Evolutionary conservation across 1,140 invertebrate genomes (phyloP).

Genomic region (Bathynomus jamesi): DNA sequence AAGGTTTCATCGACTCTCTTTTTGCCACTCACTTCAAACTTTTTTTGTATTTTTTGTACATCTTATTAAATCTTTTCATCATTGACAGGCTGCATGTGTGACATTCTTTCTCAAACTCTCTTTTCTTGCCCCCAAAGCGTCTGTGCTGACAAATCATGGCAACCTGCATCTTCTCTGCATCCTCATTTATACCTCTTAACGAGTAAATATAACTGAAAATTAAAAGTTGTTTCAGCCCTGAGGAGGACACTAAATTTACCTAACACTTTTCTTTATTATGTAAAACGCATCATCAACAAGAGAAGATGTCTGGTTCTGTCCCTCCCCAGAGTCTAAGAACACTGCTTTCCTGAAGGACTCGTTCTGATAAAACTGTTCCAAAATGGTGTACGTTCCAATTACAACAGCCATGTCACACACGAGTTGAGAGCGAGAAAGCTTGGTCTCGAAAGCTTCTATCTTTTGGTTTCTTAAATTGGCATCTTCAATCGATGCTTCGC

Average conservation of each 20-base stretch:
- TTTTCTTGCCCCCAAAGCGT: too few relatives aligned
- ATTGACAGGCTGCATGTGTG: too few relatives aligned
- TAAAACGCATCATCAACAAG: constrained; percentile 98
- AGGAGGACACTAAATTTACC: constrained; percentile 53
- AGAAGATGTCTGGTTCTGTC: constrained; percentile 69
- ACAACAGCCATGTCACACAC: constrained; percentile 50
- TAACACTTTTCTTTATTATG: constrained; percentile 91
- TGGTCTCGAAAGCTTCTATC: constrained; percentile 55
- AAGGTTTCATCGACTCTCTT: too few relatives aligned
- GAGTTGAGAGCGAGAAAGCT: constrained; percentile 67
- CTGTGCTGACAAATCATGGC: too few relatives aligned
- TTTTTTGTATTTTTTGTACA: too few relatives aligned
- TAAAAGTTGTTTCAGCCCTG: background rate
- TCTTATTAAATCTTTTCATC: too few relatives aligned
- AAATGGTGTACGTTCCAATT: constrained; percentile 88
- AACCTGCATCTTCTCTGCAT: too few relatives aligned
- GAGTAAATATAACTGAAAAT: too few relatives aligned
- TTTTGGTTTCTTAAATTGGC: constrained; percentile 50
- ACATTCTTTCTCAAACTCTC: too few relatives aligned
- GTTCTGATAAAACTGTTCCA: constrained; percentile 93
- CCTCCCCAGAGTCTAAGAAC: constrained; percentile 62
- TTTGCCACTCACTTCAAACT: too few relatives aligned
- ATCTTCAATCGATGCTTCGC: constrained; percentile 56
- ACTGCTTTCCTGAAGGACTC: constrained; percentile 93
- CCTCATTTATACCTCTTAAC: too few relatives aligned